Base-by-base conservation (phyloP, 2,113 vertebrate genomes). In the Mormyrus lacerda region DNA sequence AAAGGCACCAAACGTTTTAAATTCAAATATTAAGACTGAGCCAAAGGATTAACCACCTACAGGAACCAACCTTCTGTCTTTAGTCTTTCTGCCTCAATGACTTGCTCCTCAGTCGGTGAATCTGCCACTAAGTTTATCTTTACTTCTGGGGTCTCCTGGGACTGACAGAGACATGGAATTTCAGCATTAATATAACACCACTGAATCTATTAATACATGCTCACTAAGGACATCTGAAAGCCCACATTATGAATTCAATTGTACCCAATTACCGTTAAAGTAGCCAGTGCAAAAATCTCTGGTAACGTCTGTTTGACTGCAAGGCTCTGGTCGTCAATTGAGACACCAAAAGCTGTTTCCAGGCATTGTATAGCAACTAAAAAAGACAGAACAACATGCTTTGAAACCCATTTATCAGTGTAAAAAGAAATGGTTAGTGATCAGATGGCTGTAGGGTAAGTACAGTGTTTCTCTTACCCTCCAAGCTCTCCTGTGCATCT, bases 321-420 rank as follows among this genome's bases (percentile, higher is more conserved):
- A 0, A 99, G 95, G 89, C 92, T 96, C 21, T 93, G 93, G 92
- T 99, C 98, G 0, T 98, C 97, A 21, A 95, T 91, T 0, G 98
- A 97, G 85, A 99, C 96, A 0, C 97, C 96, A 5, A 98, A 99
- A 0, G 98, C 98, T 0, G 98, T 99, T 93, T 99, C 98, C 94
- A 99, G 94, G 95, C 98, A 99, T 93, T 99, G 98, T 91, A 98
- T 97, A 21, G 98, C 98, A 79, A 99, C 98, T 99, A 92, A 17
- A 92, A 89, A 91, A 89, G 51, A 73, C 61, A 69, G 13, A 61
- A 27, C 2, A 65, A 42, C 27, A 35, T 61, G 39, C n/a, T 15
- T 15, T 21, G 0, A 44, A 73, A 13, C 24, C 17, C 45, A n/a
- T 61, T 82, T 39, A 58, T 53, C 17, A 21, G 11, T 31, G 27